Percentiles rank a stretch among this genome's conserved stretches.
phyloP scores from a whole-genome alignment of 1,140 invertebrate genomes.

The Penaeus indicus region DNA sequence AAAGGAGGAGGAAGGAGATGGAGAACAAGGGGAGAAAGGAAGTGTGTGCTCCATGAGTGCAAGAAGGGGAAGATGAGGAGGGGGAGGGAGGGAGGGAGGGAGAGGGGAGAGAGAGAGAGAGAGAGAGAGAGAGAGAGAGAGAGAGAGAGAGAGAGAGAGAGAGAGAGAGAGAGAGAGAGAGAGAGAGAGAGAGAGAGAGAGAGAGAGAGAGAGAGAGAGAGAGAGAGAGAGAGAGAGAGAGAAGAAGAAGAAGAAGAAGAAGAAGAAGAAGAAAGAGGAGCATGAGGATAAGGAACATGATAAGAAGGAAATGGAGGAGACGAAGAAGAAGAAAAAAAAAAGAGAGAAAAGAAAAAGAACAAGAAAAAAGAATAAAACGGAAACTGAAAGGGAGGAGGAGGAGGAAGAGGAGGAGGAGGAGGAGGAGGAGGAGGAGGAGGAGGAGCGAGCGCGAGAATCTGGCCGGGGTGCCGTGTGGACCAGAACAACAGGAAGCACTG shows the following conservation, averaged over 20 bases:
- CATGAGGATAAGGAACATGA: neutral
- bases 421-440: neutral
- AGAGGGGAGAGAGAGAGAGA: neutral
- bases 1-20: neutral
- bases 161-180: constrained; percentile 27
- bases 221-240: neutral
- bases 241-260: neutral
- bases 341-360: constrained; percentile 27
- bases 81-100: neutral
- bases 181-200: neutral
- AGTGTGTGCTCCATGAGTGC: neutral
- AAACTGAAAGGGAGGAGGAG: neutral
- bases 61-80: neutral
- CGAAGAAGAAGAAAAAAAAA: neutral
- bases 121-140: neutral
- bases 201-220: constrained; percentile 12
- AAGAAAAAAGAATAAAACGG: neutral
- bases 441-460: neutral
- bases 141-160: constrained; percentile 7
- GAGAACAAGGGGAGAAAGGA: neutral
- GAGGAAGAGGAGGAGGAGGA: neutral
- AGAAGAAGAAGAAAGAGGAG: neutral
- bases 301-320: too few species aligned
- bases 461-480: neutral
- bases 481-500: neutral